These are phyloP conservation scores for Meleagris gallopavo DNA, from an alignment of 2,113 vertebrate genomes.

Conservation along the genomic window DNA sequence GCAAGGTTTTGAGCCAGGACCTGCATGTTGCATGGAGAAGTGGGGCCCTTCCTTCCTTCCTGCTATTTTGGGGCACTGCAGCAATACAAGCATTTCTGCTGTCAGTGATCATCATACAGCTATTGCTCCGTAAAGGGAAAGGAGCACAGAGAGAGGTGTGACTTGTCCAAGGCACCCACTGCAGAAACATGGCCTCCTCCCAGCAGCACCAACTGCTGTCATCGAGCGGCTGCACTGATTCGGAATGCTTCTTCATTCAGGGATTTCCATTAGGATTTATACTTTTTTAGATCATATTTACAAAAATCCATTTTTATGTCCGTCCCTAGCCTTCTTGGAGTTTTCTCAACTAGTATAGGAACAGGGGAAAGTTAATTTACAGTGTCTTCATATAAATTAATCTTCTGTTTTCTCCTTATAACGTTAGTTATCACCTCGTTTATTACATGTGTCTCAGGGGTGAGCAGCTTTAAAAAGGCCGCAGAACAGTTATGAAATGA, in stretches of 20 bases:
- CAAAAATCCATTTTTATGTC: conserved; percentile 58
- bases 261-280: conserved; percentile 57
- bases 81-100: background rate
- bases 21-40: background rate
- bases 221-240: background rate
- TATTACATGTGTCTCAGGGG: conserved; percentile 49
- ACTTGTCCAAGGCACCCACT: background rate
- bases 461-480: conserved; percentile 56
- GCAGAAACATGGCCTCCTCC: conserved; percentile 12
- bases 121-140: background rate
- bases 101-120: background rate
- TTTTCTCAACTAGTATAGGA: background rate
- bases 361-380: conserved; percentile 51
- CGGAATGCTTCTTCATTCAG: conserved; percentile 22
- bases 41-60: background rate
- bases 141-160: background rate
- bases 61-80: background rate
- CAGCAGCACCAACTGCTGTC: background rate
- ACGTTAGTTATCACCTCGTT: conserved; percentile 48
- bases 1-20: background rate
- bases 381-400: conserved; percentile 57
- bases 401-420: conserved; percentile 58
- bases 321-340: background rate
- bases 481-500: conserved; percentile 40
- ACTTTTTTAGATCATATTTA: conserved; percentile 31